Percentiles rank a stretch among this genome's conserved stretches.
Evolutionary conservation across 2,797 vertebrate species (phyloP).

Genomic region (Dermochelys coriacea): DNA sequence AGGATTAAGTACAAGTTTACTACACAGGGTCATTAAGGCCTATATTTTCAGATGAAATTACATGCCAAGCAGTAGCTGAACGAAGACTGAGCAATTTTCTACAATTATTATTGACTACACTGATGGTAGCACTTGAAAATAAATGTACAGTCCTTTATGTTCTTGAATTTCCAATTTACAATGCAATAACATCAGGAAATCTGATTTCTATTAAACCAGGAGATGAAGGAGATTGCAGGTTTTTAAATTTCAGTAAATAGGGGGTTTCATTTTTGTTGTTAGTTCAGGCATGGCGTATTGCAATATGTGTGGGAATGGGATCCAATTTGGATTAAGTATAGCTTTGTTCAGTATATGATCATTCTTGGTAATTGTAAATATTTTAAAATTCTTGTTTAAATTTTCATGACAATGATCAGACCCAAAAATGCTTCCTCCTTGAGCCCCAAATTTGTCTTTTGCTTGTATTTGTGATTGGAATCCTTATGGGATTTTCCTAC

Average conservation of each 20-base stretch:
- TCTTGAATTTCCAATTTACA: constrained; percentile 66
- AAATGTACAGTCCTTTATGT: constrained; percentile 68
- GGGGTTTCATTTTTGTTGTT: constrained; percentile 53
- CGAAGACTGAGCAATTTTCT: constrained; percentile 54
- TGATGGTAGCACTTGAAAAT: constrained; percentile 41
- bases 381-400: constrained; percentile 5
- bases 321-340: constrained; percentile 26
- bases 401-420: background rate
- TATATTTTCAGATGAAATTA: constrained; percentile 42
- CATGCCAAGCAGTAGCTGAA: constrained; percentile 49
- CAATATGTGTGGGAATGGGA: background rate
- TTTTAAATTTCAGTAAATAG: constrained; percentile 64
- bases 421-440: background rate
- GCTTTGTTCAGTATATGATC: background rate
- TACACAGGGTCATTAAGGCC: background rate
- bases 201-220: constrained; percentile 66
- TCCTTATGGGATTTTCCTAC: background rate
- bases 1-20: constrained; percentile 40
- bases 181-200: constrained; percentile 49
- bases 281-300: constrained; percentile 54
- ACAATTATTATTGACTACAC: constrained; percentile 60
- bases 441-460: background rate
- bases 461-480: background rate
- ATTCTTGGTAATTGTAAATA: background rate
- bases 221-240: constrained; percentile 44